Evolutionary conservation across 1,140 invertebrate species (phyloP), one percentile per base, ranked within the genome.

Genomic region (Oedothorax gibbosus): DNA sequence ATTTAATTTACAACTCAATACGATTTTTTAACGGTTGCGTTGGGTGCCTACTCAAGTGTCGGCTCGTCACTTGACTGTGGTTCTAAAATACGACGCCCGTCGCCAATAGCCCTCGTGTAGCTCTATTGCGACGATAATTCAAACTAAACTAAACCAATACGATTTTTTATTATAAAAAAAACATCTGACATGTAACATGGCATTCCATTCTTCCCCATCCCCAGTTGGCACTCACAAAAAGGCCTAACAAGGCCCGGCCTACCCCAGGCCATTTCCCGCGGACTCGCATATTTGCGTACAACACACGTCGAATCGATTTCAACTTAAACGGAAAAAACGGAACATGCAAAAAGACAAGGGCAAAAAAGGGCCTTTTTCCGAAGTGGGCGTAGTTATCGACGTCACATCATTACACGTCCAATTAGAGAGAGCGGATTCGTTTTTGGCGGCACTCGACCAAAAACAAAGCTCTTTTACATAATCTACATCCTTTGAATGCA

Each of bases 401-500:
- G 81, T 84, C 81, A 84, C 81, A 84, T 84, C 81, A 84, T 84
- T 84, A 84, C 72, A 84, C 81, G 68, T 76, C 81, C 81, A 84
- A 84, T 84, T 84, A 84, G 71, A 72, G 81, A 71, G 53, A 20
- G 69, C 56, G 35, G 35, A 35, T 35, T 35, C 35, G 64, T 75
- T 84, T 84, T 84, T 84, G 71, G 81, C 81, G 81, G 72, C 81
- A 75, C 81, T 76, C 72, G 72, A 84, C 53, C 68, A 75, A 84
- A 75, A 84, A 84, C 81, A 84, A 84, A 84, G 81, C 81, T 84
- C 81, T 84, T 84, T 84, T 84, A 84, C 81, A 84, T 84, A 84
- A 75, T 84, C 80, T 82, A 82, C 80, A 82, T 84, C 81, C 81
- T 84, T 84, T 84, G 81, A 84, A 35, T 2, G 71, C 69, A 64